phyloP scores from a whole-genome alignment of 30 jellyfish, hydroid and myxozoan species.

The Chironex yamaguchii region DNA sequence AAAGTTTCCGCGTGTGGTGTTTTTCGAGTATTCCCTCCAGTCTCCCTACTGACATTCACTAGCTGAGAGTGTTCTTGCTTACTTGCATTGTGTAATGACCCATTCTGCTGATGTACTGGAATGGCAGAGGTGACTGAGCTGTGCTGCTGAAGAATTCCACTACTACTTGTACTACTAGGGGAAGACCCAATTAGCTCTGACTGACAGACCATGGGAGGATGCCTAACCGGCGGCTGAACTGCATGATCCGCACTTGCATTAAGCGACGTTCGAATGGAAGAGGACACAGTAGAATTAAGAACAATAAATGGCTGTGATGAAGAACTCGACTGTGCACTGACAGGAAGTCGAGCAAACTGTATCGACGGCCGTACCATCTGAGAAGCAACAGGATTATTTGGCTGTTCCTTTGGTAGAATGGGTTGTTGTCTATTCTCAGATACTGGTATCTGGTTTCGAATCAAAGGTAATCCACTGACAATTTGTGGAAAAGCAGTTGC shows the following conservation, averaged over 20 bases:
- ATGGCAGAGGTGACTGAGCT: background rate
- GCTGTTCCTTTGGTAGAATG: background rate
- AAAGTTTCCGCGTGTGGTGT: background rate
- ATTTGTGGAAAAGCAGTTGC: background rate
- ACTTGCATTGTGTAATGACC: background rate
- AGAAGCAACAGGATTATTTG: background rate
- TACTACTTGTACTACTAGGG: background rate
- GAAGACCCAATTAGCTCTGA: too few relatives aligned
- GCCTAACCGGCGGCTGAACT: background rate
- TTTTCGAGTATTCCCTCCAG: background rate
- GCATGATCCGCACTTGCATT: background rate
- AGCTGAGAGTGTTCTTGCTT: background rate
- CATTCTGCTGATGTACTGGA: background rate
- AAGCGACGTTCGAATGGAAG: background rate
- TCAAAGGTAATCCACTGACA: background rate
- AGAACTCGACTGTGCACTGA: background rate
- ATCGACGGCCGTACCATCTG: background rate
- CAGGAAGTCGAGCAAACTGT: background rate
- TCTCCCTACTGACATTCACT: background rate
- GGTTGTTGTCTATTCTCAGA: background rate
- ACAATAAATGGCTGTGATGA: background rate
- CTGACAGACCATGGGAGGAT: too few relatives aligned
- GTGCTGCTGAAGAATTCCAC: background rate
- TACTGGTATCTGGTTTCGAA: background rate
- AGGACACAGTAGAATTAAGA: background rate